Percentiles rank a stretch among this genome's conserved stretches.
phyloP scores from a whole-genome alignment of 2,113 vertebrate species.

The Elephantulus edwardii region DNA sequence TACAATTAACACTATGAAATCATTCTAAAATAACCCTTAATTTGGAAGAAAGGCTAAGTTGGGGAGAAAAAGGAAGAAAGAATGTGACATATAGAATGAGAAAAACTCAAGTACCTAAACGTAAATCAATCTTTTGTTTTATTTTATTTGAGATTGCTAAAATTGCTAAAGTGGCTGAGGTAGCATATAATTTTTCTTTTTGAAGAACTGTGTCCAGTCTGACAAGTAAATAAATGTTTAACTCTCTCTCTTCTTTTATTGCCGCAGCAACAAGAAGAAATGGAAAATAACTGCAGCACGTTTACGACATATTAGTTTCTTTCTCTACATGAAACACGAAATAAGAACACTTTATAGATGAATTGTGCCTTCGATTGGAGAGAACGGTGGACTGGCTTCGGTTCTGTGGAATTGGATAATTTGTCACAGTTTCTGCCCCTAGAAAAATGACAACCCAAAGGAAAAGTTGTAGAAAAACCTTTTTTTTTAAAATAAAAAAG shows the following conservation, averaged over 20 bases:
- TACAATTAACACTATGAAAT: slow-evolving; percentile 28
- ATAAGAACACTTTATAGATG: slow-evolving; percentile 74
- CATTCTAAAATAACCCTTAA: slow-evolving; percentile 55
- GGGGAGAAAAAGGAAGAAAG: not conserved
- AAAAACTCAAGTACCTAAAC: slow-evolving; percentile 41
- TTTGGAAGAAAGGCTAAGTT: slow-evolving; percentile 33
- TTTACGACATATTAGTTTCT: slow-evolving; percentile 62
- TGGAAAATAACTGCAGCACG: slow-evolving; percentile 62
- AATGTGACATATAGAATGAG: not conserved
- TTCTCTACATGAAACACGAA: slow-evolving; percentile 71
- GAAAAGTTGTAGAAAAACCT: slow-evolving; percentile 61
- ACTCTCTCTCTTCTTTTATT: slow-evolving; percentile 62
- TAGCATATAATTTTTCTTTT: slow-evolving; percentile 71
- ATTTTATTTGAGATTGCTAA: slow-evolving; percentile 11
- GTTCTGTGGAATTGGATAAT: slow-evolving; percentile 80
- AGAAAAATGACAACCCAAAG: slow-evolving; percentile 76
- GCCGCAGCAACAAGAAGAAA: slow-evolving; percentile 61
- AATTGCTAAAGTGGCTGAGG: slow-evolving; percentile 39
- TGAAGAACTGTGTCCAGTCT: slow-evolving; percentile 77
- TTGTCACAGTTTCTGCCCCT: slow-evolving; percentile 81
- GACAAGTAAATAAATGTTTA: slow-evolving; percentile 79
- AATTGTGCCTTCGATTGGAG: slow-evolving; percentile 63
- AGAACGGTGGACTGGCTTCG: slow-evolving; percentile 54
- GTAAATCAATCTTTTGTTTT: slow-evolving; percentile 25
- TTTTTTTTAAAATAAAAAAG: not conserved